These are phyloP conservation scores for Calycopis cecrops DNA, from an alignment of 1,140 invertebrate genomes.

Conservation along the genomic window DNA sequence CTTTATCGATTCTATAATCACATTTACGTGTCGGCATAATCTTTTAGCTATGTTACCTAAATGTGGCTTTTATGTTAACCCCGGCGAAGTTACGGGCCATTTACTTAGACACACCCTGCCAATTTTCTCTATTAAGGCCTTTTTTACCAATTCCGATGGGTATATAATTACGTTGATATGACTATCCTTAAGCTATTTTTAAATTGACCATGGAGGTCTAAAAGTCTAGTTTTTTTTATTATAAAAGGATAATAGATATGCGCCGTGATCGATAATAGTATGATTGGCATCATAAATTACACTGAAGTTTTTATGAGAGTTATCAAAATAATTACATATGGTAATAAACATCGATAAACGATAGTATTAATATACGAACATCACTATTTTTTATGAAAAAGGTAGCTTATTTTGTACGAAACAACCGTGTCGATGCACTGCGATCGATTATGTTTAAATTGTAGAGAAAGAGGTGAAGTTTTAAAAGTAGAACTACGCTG, in stretches of 20 bases:
- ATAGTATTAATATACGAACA: slow-evolving; percentile 8
- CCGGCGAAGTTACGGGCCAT: slow-evolving; percentile 43
- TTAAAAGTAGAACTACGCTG: neutral
- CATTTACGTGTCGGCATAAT: slow-evolving; percentile 2
- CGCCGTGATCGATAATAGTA: slow-evolving; percentile 33
- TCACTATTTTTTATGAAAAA: neutral
- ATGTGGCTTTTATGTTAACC: slow-evolving; percentile 18
- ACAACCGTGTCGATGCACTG: neutral
- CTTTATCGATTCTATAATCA: neutral
- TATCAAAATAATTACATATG: slow-evolving; percentile 32
- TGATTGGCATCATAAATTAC: slow-evolving; percentile 51
- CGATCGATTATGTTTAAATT: neutral
- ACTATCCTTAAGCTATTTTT: slow-evolving; percentile 65
- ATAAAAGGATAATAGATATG: slow-evolving; percentile 42
- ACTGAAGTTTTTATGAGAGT: slow-evolving; percentile 23
- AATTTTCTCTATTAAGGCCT: slow-evolving; percentile 68
- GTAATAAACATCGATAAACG: slow-evolving; percentile 24
- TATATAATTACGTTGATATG: slow-evolving; percentile 60
- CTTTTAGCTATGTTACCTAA: slow-evolving; percentile 1
- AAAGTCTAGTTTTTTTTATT: slow-evolving; percentile 45
- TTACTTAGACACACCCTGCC: slow-evolving; percentile 61
- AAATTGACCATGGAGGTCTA: slow-evolving; percentile 52
- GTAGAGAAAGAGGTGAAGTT: neutral
- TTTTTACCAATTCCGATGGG: slow-evolving; percentile 14
- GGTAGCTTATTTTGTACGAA: no score